Evolutionary conservation across 2,888 invertebrate species (phyloP), one percentile per base, ranked within the genome.

Genomic region (Hypena proboscidalis): DNA sequence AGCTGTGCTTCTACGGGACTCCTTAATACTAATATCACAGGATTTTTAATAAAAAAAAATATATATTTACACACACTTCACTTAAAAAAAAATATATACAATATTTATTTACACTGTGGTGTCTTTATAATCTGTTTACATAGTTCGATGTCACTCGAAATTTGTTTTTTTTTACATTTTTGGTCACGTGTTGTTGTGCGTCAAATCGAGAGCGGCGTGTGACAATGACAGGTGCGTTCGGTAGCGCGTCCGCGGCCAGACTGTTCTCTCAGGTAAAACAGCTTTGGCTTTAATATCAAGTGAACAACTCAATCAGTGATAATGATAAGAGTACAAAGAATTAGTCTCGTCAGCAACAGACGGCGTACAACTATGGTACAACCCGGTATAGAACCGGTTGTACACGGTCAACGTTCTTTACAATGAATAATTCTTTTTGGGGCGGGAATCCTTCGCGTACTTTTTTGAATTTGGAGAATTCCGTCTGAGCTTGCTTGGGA

Each of bases 11-110:
- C 62, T 70, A 67, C 74, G 57, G 73, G 59, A 46, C 37, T 67
- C 65, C 80, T 83, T 83, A 84, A 60, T 63, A 70, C 81, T 88
- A 89, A 83, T 90, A 90, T 90, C 90, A 90, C 90, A 90, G 90
- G 85, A 87, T 89, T 87, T 83, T 82, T n/a, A n/a, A 80, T 59
- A 55, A 41, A 58, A 59, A 48, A 49, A 52, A 50, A 48, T 36
- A 42, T 38, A 46, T 46, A 65, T 55, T 55, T 58, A 63, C 56
- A 57, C 58, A 41, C 59, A 70, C 58, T 57, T 53, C 65, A 64
- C 61, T 58, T 40, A 22, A 10, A 19, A 29, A 25, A 29, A 29
- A 45, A 50, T 67, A 74, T 71, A 58, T 74, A 80, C 81, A 84
- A 77, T 69, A 65, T 63, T 46, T 67, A 65, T 73, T 60, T 75